Evolutionary conservation across 2,797 vertebrate species (phyloP).

Genomic region (Catharus ustulatus): DNA sequence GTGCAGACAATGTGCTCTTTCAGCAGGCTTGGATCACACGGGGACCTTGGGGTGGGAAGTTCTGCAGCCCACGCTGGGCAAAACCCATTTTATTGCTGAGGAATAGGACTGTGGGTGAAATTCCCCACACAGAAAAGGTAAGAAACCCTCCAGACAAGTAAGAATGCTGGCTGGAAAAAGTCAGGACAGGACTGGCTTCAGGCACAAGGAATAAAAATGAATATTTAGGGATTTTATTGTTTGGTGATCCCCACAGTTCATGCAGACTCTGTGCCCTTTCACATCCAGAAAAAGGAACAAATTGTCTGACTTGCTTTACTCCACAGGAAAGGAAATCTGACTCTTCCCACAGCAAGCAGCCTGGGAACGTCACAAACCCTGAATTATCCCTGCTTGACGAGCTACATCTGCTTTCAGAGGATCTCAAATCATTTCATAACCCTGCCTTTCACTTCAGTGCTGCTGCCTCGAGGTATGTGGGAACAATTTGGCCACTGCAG

Average conservation of each 20-base stretch:
- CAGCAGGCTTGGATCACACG: neutral
- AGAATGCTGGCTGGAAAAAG: neutral
- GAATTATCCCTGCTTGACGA: neutral
- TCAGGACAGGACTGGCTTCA: neutral
- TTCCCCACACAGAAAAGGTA: neutral
- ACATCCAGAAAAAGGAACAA: neutral
- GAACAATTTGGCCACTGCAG: neutral
- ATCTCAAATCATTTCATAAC: neutral
- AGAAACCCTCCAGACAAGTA: neutral
- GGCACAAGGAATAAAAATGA: neutral
- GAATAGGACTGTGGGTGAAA: neutral
- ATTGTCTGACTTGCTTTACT: neutral
- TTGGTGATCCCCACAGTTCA: neutral
- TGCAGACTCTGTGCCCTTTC: neutral
- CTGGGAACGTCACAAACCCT: neutral
- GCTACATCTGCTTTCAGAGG: slow-evolving; percentile 1
- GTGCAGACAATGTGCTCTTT: slow-evolving; percentile 5
- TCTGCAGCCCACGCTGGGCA: neutral
- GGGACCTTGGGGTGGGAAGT: neutral
- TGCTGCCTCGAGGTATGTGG: accelerated
- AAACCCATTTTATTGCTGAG: neutral
- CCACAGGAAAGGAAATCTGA: neutral
- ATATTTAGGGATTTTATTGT: neutral
- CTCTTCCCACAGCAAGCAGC: slow-evolving; percentile 4
- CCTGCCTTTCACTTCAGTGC: neutral